Evolutionary conservation across 2,113 vertebrate species (phyloP), one percentile per base, ranked within the genome.

Genomic region (Anarrhichthys ocellatus): DNA sequence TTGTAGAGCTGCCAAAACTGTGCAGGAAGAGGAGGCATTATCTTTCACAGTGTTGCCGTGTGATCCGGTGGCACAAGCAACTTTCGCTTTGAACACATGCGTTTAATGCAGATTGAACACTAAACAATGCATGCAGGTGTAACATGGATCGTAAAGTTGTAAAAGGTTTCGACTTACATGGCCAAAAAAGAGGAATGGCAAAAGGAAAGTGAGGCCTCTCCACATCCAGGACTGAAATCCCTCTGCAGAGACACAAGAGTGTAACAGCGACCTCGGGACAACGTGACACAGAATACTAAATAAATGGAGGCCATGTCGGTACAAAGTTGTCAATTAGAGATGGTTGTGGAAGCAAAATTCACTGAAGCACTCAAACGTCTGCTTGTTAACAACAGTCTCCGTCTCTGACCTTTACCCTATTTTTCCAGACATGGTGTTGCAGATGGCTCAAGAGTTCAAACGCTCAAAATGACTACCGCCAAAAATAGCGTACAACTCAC

Each of bases 161-260:
- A 32, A 32, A 32, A 17, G 6, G 9, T n/a, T 66, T 69, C 5
- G 20, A 97, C 98, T 99, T 95, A 99, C 98, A 0, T 99, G 98
- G 54, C 98, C 98, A 63, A 97, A 99, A 94, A 99, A 99, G 71
- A 99, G 94, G 87, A 98, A 98, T 1, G 98, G 98, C 71, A 99
- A 94, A 59, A 99, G 96, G 89, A 99, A 99, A 0, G 98, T 98
- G 87, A 99, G 96, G 4, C 98, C 98, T 78, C 98, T 94, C 98
- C 98, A 99, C 98, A 99, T 99, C 98, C 98, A 99, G 17, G 98
- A 99, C 95, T 99, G 98, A 91, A 99, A 99, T 36, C 98, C 98
- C 93, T 99, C 98, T 99, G 94, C 76, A 76, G 54, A 87, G 62
- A 91, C 24, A 87, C 4, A 81, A 9, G 77, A 59, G n/a, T 50